Evolutionary conservation across 2,888 invertebrate genomes (phyloP), one percentile per base, ranked within the genome.

Genomic region (Carpatolechia fugitivella): DNA sequence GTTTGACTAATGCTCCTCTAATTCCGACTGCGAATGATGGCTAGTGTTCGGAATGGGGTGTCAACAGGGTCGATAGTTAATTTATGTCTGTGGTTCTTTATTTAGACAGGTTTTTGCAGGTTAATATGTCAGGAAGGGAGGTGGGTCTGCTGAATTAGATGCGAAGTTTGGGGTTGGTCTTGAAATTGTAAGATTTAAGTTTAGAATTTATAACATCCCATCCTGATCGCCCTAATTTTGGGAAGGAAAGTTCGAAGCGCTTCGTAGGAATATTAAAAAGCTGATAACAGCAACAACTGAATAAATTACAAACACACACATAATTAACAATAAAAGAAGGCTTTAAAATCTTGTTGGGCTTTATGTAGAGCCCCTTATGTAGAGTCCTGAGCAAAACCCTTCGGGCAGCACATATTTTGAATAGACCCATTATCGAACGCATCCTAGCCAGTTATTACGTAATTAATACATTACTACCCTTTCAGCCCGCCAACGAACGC

Each of bases 1-100:
- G 79, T 71, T 85, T 88, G 87, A 89, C 81, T 85, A 85, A 89
- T 89, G 88, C 70, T 78, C 70, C 75, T 72, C 78, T 80, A 79
- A 20, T 20, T 44, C 20, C 44, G 24, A 29, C n/a, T 29, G 29
- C 13, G 44, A 10, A 20, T 44, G 44, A 13, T 24, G 24, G 44
- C 3, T 10, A 41, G n/a, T 24, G 13, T 10, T 5, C 4, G 29
- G 24, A 49, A 16, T 49, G 33, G 20, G 33, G 33, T 49, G 49
- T 49, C 49, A 49, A 35, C 49, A 36, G 7, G n/a, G 1, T 14
- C 10, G 35, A 18, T 49, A 48, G 49, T 11, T 49, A 49, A 49
- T 49, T 49, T 49, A 49, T 49, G 31, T n/a, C 6, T 6, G 16
- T 8, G 47, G 16, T 4, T 48, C n/a, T 47, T 48, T 48, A 30